Evolutionary conservation across 2,113 vertebrate genomes (phyloP).

Genomic region (Apistogramma diplotaenia): DNA sequence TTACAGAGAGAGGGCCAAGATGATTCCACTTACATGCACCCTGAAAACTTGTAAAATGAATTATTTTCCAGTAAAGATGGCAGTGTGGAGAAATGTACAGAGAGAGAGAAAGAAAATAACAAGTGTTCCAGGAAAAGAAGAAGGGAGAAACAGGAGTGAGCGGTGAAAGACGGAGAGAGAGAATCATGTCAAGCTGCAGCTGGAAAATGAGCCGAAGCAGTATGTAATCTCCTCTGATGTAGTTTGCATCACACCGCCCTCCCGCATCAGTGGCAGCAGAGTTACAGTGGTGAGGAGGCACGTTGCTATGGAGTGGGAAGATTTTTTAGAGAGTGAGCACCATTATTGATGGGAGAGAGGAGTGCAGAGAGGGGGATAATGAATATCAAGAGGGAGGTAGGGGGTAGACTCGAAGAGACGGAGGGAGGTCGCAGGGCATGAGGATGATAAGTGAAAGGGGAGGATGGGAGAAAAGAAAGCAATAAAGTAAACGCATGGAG

Average conservation of each 20-base stretch:
- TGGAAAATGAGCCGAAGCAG: conserved; percentile 45
- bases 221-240: conserved; percentile 52
- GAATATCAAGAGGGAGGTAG: neutral
- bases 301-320: conserved; percentile 78
- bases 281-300: conserved; percentile 61
- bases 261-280: conserved; percentile 50
- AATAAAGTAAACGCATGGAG: conserved; percentile 62
- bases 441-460: neutral
- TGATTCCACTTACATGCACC: conserved; percentile 8
- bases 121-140: neutral
- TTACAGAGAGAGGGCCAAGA: conserved; percentile 31
- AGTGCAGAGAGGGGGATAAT: conserved; percentile 1
- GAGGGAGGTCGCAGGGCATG: conserved; percentile 7
- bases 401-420: neutral
- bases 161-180: neutral
- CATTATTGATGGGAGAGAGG: conserved; percentile 34
- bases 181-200: conserved; percentile 2
- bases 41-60: conserved; percentile 2
- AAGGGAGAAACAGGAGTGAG: neutral
- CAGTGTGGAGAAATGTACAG: neutral
- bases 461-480: conserved; percentile 28
- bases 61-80: neutral
- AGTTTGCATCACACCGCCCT: conserved; percentile 42
- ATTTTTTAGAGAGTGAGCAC: conserved; percentile 56
- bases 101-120: neutral